Percentiles rank a stretch among this genome's conserved stretches.
Evolutionary conservation across 2,888 invertebrate genomes (phyloP).

Genomic region (Thereva nobilitata): DNA sequence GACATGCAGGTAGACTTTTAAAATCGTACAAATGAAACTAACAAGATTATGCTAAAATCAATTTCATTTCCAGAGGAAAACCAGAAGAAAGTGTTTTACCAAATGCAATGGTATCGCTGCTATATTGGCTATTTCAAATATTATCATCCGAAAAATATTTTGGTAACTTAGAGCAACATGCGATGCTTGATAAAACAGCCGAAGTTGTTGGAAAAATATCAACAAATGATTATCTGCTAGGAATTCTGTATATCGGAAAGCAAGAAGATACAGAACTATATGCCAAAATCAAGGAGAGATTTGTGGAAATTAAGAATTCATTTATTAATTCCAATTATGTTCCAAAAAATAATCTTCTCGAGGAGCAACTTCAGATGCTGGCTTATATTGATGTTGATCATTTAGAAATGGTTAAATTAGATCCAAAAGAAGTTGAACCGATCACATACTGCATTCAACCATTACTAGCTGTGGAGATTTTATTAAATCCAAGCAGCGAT

Average conservation of each 20-base stretch:
- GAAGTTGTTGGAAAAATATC: conserved; percentile 69
- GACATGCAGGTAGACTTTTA: conserved; percentile 56
- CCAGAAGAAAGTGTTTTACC: conserved; percentile 87
- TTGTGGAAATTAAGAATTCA: conserved; percentile 57
- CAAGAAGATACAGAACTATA: conserved; percentile 76
- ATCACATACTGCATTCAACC: conserved; percentile 78
- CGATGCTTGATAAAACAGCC: conserved; percentile 72
- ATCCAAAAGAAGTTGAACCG: conserved; percentile 65
- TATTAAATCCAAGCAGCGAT: conserved; percentile 83
- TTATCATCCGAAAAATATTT: conserved; percentile 54
- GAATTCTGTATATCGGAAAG: conserved; percentile 81
- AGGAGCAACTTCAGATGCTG: conserved; percentile 52
- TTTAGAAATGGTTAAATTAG: conserved; percentile 58
- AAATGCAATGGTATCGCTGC: conserved; percentile 78
- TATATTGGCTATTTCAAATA: conserved; percentile 80
- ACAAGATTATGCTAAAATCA: not conserved
- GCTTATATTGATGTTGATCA: conserved; percentile 54
- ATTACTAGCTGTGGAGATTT: conserved; percentile 80
- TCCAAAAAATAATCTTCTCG: conserved; percentile 45
- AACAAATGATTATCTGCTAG: conserved; percentile 74
- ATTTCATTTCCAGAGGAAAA: conserved; percentile 66
- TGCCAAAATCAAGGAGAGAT: conserved; percentile 72
- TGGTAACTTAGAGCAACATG: conserved; percentile 55
- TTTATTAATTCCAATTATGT: conserved; percentile 41
- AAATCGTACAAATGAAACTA: not conserved